Percentiles rank a stretch among this genome's conserved stretches.
Evolutionary conservation across 2,797 vertebrate species (phyloP).

Genomic region (Taeniopygia guttata): DNA sequence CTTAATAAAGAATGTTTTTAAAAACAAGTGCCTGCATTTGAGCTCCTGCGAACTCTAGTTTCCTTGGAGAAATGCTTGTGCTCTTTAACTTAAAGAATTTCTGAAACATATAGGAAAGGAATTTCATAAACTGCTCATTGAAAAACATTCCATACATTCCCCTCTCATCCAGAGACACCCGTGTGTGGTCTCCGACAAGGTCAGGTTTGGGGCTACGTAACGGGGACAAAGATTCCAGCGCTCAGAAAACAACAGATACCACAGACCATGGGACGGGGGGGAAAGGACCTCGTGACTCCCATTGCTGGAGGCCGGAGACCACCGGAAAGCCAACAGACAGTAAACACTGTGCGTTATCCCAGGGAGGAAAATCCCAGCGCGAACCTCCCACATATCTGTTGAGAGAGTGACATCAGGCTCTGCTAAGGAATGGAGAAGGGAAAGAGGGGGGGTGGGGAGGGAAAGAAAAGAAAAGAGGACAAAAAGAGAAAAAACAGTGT

Average conservation of each 20-base stretch:
- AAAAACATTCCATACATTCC: constrained; percentile 76
- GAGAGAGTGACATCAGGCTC: constrained; percentile 46
- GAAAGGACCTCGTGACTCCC: constrained; percentile 39
- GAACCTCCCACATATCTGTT: constrained; percentile 22
- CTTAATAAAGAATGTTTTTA: constrained; percentile 58
- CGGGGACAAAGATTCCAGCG: constrained; percentile 64
- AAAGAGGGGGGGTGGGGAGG: accelerated
- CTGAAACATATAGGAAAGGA: constrained; percentile 70
- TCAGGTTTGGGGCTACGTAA: constrained; percentile 66
- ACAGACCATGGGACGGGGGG: neutral
- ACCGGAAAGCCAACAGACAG: constrained; percentile 59
- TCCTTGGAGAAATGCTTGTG: constrained; percentile 61
- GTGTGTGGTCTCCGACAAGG: constrained; percentile 74
- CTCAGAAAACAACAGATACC: constrained; percentile 60
- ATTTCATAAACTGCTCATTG: constrained; percentile 74
- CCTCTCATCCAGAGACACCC: constrained; percentile 70
- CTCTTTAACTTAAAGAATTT: constrained; percentile 67
- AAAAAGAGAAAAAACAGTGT: neutral
- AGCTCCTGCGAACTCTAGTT: constrained; percentile 49
- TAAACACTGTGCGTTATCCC: constrained; percentile 49
- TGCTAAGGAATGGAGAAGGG: neutral
- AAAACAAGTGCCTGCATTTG: constrained; percentile 63
- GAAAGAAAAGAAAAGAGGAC: too few relatives aligned
- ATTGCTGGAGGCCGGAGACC: constrained; percentile 45
- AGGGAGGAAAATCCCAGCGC: constrained; percentile 30